Percentiles rank a stretch among this genome's conserved stretches.
phyloP scores from a whole-genome alignment of 1,140 invertebrate species.

The Ceratina calcarata region DNA sequence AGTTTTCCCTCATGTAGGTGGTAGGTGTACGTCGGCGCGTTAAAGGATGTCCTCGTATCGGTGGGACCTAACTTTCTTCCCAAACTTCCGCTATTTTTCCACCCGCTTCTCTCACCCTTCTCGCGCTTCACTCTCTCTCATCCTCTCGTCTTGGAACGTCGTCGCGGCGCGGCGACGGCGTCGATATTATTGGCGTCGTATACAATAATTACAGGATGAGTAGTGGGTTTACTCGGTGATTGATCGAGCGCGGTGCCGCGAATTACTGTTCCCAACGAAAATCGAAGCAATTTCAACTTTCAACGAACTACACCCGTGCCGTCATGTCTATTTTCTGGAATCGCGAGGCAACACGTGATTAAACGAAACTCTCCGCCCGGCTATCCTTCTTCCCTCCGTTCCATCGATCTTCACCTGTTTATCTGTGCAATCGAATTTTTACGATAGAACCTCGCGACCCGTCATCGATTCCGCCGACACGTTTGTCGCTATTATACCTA shows the following conservation, averaged over 20 bases:
- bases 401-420: not conserved
- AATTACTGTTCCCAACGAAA: constrained; percentile 52
- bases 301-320: constrained; percentile 53
- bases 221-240: constrained; percentile 56
- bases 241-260: constrained; percentile 46
- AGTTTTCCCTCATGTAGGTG: constrained; percentile 38
- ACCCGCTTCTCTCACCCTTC: not conserved
- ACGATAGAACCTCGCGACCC: too few species aligned
- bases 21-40: constrained; percentile 5
- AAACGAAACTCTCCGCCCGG: constrained; percentile 26
- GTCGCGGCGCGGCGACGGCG: not conserved
- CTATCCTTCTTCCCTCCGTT: not conserved
- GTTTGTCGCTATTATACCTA: too few species aligned
- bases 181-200: constrained; percentile 56
- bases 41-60: constrained; percentile 22
- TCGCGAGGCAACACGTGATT: not conserved
- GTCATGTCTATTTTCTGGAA: constrained; percentile 28
- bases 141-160: not conserved
- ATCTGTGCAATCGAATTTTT: not conserved
- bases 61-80: constrained; percentile 36
- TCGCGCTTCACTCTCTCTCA: not conserved
- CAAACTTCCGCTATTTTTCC: constrained; percentile 43
- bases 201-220: constrained; percentile 63
- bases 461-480: too few species aligned
- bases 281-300: constrained; percentile 61